phyloP scores from a whole-genome alignment of 2,113 vertebrate species.

The Labrus mixtus region DNA sequence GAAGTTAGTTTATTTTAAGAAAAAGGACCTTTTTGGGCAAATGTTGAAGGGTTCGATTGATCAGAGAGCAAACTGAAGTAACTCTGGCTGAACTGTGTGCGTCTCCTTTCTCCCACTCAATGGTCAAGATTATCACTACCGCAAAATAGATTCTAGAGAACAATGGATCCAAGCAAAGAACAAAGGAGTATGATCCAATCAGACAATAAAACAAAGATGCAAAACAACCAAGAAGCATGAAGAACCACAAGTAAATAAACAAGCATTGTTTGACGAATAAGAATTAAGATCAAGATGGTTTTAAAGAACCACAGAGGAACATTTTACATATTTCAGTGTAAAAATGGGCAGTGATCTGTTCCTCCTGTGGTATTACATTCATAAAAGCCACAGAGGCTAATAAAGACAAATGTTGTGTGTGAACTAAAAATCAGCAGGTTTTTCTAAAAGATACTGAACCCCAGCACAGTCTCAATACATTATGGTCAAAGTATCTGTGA shows the following conservation, averaged over 20 bases:
- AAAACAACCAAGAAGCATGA: conserved; percentile 42
- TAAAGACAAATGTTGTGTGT: conserved; percentile 41
- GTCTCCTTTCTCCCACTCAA: conserved; percentile 10
- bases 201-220: conserved; percentile 42
- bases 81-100: conserved; percentile 17
- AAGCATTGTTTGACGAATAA: conserved; percentile 17
- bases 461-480: background rate
- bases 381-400: conserved; percentile 19
- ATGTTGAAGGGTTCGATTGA: conserved; percentile 20
- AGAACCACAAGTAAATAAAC: conserved; percentile 51
- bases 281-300: conserved; percentile 47
- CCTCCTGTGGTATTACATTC: conserved; percentile 35
- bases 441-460: background rate
- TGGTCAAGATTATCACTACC: conserved; percentile 37
- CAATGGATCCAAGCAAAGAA: conserved; percentile 57
- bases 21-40: conserved; percentile 17
- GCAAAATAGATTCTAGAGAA: conserved; percentile 44
- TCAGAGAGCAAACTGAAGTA: conserved; percentile 7
- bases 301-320: conserved; percentile 17
- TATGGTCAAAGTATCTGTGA: conserved; percentile 13
- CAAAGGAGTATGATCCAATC: conserved; percentile 28
- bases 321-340: conserved; percentile 31
- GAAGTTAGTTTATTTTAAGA: conserved; percentile 22
- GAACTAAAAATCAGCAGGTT: conserved; percentile 26
- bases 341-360: conserved; percentile 32